Percentiles rank a stretch among this genome's conserved stretches.
Evolutionary conservation across 2,797 vertebrate genomes (phyloP).

Genomic region (Uromys caudimaculatus): DNA sequence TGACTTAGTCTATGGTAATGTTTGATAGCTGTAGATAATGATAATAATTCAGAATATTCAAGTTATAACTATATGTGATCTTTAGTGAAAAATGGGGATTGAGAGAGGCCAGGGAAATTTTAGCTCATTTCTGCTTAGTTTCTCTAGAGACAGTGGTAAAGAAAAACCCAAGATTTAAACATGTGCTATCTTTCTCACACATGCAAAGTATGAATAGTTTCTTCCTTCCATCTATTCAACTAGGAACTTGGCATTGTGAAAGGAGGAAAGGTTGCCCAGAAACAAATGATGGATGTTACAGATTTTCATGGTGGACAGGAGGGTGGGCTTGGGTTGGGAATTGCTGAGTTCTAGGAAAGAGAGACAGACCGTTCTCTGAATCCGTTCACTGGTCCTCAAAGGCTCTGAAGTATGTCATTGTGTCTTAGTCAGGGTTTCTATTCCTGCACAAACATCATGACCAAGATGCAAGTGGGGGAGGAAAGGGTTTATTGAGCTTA

Average conservation of each 20-base stretch:
- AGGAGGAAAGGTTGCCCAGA: background rate
- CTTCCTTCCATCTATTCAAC: background rate
- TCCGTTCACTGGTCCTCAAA: background rate
- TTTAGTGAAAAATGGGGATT: background rate
- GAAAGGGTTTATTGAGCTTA: too few relatives aligned
- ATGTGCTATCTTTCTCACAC: background rate
- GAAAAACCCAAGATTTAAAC: constrained; percentile 32
- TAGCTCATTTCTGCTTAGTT: constrained; percentile 9
- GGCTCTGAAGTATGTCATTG: constrained; percentile 8
- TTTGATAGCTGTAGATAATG: background rate
- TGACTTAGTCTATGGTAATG: background rate
- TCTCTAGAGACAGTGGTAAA: constrained; percentile 20
- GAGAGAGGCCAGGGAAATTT: background rate
- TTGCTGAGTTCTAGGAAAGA: background rate
- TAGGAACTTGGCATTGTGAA: constrained; percentile 15
- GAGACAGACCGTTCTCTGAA: background rate
- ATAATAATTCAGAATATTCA: constrained; percentile 9
- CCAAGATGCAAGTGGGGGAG: too few relatives aligned
- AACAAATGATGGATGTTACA: background rate
- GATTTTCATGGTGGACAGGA: background rate
- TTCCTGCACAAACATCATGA: too few relatives aligned
- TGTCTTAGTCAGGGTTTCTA: too few relatives aligned
- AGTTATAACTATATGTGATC: background rate
- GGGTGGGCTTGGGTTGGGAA: background rate
- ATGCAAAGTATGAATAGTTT: background rate